Evolutionary conservation across 2,113 vertebrate genomes (phyloP).

Genomic region (Aegotheles bennettii): DNA sequence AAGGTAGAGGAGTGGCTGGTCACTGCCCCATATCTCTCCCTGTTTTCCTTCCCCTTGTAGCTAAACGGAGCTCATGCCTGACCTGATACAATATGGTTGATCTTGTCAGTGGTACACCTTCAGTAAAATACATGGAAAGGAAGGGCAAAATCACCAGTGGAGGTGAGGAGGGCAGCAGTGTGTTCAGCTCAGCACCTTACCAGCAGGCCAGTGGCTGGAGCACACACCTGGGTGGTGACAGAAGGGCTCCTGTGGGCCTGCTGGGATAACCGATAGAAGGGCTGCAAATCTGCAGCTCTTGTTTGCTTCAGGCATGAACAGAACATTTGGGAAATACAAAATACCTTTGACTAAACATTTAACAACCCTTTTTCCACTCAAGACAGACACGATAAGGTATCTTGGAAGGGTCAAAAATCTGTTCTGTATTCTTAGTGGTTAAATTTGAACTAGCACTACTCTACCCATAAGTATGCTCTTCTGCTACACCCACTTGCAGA

Average conservation of each 20-base stretch:
- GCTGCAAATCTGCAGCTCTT: not conserved
- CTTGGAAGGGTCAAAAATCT: too few relatives aligned
- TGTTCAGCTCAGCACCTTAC: not conserved
- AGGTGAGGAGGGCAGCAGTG: not conserved
- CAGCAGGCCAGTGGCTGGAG: not conserved
- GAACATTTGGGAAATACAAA: not conserved
- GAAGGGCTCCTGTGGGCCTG: not conserved
- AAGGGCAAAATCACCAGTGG: not conserved
- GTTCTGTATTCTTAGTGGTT: not conserved
- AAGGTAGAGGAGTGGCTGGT: not conserved
- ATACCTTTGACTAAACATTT: not conserved
- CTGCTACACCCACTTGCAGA: not conserved
- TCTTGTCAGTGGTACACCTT: not conserved
- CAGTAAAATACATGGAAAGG: not conserved
- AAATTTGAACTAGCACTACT: not conserved
- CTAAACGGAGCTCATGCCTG: not conserved
- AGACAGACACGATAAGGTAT: too few relatives aligned
- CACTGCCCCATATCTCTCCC: accelerated
- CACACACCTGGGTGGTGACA: accelerated
- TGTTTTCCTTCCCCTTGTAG: not conserved
- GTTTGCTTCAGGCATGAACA: not conserved
- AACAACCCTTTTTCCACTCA: not conserved
- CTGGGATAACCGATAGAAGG: not conserved
- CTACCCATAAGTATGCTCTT: not conserved
- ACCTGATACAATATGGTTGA: not conserved